phyloP scores from a whole-genome alignment of 1,140 invertebrate species.

The Episyrphus balteatus region DNA sequence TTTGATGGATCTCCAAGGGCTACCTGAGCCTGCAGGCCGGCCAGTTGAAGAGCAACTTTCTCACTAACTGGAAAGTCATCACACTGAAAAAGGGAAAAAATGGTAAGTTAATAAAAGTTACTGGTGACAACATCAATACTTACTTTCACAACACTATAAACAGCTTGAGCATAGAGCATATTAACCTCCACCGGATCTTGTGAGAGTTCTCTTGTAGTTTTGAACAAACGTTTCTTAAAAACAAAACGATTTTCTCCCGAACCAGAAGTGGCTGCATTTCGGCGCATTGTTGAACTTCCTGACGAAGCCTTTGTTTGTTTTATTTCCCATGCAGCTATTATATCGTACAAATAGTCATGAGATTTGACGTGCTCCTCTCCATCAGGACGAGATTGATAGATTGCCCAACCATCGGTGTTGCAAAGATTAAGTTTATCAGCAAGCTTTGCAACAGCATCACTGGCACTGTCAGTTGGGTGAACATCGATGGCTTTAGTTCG shows the following conservation, averaged over 20 bases:
- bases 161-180: conserved; percentile 88
- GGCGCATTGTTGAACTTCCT: conserved; percentile 40
- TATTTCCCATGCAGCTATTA: conserved; percentile 86
- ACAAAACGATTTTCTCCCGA: conserved; percentile 86
- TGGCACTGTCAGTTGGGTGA: conserved; percentile 86
- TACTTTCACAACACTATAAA: conserved; percentile 89
- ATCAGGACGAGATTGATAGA: conserved; percentile 76
- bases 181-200: conserved; percentile 94
- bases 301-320: conserved; percentile 52
- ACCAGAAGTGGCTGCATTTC: conserved; percentile 47
- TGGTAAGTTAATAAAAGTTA: not conserved
- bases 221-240: conserved; percentile 84
- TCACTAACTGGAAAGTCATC: conserved; percentile 92
- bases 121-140: conserved; percentile 1
- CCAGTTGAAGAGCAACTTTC: conserved; percentile 86
- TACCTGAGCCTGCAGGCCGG: conserved; percentile 88
- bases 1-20: conserved; percentile 70
- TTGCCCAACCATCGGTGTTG: conserved; percentile 84
- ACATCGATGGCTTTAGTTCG: conserved; percentile 91
- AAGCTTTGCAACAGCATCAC: conserved; percentile 76
- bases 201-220: conserved; percentile 78
- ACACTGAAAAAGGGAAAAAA: conserved; percentile 45
- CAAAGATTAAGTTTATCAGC: conserved; percentile 76
- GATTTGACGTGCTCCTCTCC: conserved; percentile 85
- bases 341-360: conserved; percentile 87